These are phyloP conservation scores for Tapirus indicus DNA, from an alignment of 2,797 vertebrate species.

Conservation along the genomic window DNA sequence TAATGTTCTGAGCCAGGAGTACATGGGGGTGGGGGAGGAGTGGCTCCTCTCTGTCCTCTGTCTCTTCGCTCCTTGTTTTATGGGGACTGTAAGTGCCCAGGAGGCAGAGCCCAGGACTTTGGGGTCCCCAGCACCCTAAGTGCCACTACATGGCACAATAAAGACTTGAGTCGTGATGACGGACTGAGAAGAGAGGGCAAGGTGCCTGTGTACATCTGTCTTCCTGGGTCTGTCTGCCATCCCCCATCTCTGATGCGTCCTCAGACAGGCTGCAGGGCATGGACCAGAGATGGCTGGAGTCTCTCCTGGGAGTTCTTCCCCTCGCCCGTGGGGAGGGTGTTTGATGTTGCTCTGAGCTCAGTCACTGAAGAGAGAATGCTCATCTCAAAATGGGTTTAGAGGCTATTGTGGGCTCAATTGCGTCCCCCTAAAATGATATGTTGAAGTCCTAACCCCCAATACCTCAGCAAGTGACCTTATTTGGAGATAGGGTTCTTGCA, in stretches of 20 bases:
- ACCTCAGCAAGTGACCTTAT: neutral
- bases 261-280: neutral
- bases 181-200: fast-evolving
- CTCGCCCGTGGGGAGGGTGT: neutral
- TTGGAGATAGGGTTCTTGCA: neutral
- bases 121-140: neutral
- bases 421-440: neutral
- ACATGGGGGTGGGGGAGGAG: fast-evolving
- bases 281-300: neutral
- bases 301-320: neutral
- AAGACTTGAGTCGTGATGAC: neutral
- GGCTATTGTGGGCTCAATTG: neutral
- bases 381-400: neutral
- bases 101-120: neutral
- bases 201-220: fast-evolving
- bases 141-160: neutral
- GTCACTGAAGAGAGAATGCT: neutral
- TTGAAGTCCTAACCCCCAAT: neutral
- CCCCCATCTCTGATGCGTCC: neutral
- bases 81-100: neutral
- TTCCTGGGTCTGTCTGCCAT: neutral
- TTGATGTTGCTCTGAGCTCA: neutral
- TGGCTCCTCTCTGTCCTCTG: neutral
- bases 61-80: neutral
- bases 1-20: neutral